Evolutionary conservation across 2,113 vertebrate genomes (phyloP).

Genomic region (Harpagus bidentatus): DNA sequence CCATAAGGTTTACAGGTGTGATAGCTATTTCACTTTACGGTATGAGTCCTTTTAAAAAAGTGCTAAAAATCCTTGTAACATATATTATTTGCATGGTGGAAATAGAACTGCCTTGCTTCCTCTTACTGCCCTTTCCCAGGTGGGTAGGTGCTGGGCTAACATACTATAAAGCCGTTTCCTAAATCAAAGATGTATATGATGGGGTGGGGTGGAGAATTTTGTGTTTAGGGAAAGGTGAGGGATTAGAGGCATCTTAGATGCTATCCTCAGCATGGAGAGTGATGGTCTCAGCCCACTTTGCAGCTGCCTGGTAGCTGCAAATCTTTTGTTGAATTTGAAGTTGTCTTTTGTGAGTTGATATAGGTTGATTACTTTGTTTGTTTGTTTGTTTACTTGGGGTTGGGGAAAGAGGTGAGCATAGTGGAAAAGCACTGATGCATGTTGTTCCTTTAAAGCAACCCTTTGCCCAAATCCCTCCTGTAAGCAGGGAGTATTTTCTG

Average conservation of each 20-base stretch:
- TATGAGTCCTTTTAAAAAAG: rapidly evolving
- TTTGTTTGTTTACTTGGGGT: rapidly evolving
- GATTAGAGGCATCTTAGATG: neutral
- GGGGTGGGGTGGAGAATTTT: neutral
- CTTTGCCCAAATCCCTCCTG: neutral
- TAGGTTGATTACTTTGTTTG: rapidly evolving
- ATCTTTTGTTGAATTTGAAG: neutral
- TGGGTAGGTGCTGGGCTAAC: neutral
- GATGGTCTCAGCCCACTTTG: neutral
- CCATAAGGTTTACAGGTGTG: rapidly evolving
- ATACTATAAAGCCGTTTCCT: neutral
- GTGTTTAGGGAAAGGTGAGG: neutral
- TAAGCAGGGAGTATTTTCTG: neutral
- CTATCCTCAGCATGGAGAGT: neutral
- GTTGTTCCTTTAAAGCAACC: rapidly evolving
- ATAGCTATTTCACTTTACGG: neutral
- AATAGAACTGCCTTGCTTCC: neutral
- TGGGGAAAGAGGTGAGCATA: neutral
- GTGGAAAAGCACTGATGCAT: rapidly evolving
- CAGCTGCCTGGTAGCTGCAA: neutral
- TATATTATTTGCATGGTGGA: neutral
- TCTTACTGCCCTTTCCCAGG: neutral
- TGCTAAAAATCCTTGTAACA: neutral
- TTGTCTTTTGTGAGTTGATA: neutral
- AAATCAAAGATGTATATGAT: neutral